These are phyloP conservation scores for Lemur catta DNA, from an alignment of 2,797 vertebrate species.

Conservation along the genomic window DNA sequence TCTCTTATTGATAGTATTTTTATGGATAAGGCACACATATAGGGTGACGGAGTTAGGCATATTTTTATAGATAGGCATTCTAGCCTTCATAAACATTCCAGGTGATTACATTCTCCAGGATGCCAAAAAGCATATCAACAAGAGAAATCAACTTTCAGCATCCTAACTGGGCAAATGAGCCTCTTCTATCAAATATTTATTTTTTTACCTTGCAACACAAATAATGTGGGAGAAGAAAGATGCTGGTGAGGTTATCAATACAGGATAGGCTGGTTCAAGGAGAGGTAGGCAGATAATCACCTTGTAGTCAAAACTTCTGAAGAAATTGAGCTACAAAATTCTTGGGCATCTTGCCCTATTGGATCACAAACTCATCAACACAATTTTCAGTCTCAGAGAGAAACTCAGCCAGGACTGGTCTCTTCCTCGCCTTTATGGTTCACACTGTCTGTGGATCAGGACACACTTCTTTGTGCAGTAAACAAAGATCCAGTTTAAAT, in stretches of 20 bases:
- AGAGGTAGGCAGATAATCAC: neutral
- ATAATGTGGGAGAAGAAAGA: neutral
- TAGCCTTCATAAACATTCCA: neutral
- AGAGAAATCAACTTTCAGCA: constrained; percentile 34
- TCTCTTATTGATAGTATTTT: neutral
- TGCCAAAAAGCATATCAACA: neutral
- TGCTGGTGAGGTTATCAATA: neutral
- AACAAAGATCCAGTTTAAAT: neutral
- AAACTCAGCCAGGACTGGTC: neutral
- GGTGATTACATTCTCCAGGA: neutral
- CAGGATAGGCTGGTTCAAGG: neutral
- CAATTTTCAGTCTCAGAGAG: neutral
- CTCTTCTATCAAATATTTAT: constrained; percentile 30
- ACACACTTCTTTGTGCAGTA: neutral
- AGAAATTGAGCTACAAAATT: neutral
- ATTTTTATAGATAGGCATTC: neutral
- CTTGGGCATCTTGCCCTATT: neutral
- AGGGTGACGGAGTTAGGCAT: neutral
- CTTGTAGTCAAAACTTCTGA: neutral
- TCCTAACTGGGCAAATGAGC: neutral
- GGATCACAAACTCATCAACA: neutral
- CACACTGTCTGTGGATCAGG: neutral
- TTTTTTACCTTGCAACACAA: constrained; percentile 16
- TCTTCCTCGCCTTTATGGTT: neutral
- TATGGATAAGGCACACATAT: neutral